Base-by-base conservation (phyloP, 2,888 invertebrate genomes). In the Hirtodrosophila confusa region DNA sequence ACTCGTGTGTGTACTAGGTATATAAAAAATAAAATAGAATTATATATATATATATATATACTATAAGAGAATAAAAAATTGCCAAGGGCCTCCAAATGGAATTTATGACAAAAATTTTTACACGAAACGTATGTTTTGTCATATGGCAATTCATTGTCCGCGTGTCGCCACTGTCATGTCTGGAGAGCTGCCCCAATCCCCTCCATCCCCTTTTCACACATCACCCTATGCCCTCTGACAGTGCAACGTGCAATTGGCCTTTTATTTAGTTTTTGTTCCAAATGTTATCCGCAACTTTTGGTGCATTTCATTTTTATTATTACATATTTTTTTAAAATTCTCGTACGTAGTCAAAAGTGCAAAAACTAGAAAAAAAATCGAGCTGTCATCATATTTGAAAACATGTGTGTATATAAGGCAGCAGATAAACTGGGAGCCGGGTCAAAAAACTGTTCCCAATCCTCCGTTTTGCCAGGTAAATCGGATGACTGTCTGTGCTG, bases 121-220 rank as follows among this genome's bases (percentile, higher is more conserved):
- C 77, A 77, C 65, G 56, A 70, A 86, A 70, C 86, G 86, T 86
- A 87, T 86, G 86, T 87, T 83, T 79, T 87, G 86, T 83, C 86
- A 80, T 83, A 68, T 77, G 76, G 69, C 86, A 87, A 86, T 87
- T 80, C 78, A 71, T 80, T 78, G 80, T 70, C 58, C 57, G 35
- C 75, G 66, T 44, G 62, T 68, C 66, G 69, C 57, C 66, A 57
- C 47, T 67, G 72, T 70, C 66, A 58, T 37, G 55, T 50, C 55
- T 11, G 10, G 27, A 27, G 27, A 4, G 6, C 5, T 6, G 6
- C 4, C 27, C 27, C 5, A 27, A 27, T 3, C 5, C 27, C 27
- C 2, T 27, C 3, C 27, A 1, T 27, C 27, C 27, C 1, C 27
- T 27, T 4, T 27, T 27, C 6, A 27, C 27, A 4, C 27, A 4